Base-by-base conservation (phyloP, 2,888 invertebrate genomes). In the Mylabris sibirica region DNA sequence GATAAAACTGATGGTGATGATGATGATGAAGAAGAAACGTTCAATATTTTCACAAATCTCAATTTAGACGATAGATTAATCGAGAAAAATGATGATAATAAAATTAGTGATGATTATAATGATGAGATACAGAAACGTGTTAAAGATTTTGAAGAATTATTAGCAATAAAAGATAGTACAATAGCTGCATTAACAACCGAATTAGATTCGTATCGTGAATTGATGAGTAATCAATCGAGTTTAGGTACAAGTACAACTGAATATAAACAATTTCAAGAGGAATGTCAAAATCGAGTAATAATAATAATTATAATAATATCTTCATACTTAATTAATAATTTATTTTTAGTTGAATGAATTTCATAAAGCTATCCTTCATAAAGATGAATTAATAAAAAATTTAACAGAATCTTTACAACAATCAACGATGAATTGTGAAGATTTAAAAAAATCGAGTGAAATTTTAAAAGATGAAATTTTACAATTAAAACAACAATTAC, bases 351-450 rank as follows among this genome's bases (percentile, higher is more conserved):
- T 92, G 79, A 88, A 90, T 82, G 92, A 93, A 84, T 92, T 91
- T 83, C 91, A 92, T 83, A 88, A 87, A 77, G 91, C 91, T 76
- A 86, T 94, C 68, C 86, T 87, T 12, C 89, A 90, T 75, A 90
- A 93, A 78, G 92, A 93, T 80, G 87, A 89, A 76, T 83, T 92
- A 79, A 93, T 94, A 75, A 89, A 90, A 78, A 90, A 93, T 84
- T 87, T 94, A 68, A 91, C 90, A 72, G 87, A 90, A 77, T 90
- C 92, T 35, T 87, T 94, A 77, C 89, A 92, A 83, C 89, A 90
- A 79, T 90, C 92, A 0, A 84, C 90, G 41, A 84, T 85, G 26
- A 88, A 90, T 64, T 87, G 90, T 68, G 90, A 91, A 76, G 86
- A 89, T 69, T 84, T 92, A 59, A 88, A 88, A 78, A 78, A 82